These are phyloP conservation scores for Heliconius cydno DNA, from an alignment of 2,888 invertebrate species.

Conservation along the genomic window DNA sequence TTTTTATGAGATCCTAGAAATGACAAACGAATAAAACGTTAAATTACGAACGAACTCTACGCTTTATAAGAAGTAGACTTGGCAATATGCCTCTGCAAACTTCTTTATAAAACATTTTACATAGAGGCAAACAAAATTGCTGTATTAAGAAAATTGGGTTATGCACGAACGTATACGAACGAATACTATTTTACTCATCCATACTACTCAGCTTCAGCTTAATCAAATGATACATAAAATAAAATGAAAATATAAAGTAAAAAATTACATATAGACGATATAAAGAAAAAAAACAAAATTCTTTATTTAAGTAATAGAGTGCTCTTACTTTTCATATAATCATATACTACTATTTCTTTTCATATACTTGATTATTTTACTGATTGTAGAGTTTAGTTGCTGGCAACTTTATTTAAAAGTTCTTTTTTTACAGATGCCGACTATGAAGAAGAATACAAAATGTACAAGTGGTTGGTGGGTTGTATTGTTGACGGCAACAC, in stretches of 20 bases:
- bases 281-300: too few relatives aligned
- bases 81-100: not conserved
- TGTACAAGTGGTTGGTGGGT: conserved; percentile 73
- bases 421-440: conserved; percentile 48
- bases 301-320: not conserved
- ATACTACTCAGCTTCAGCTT: not conserved
- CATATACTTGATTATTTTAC: not conserved
- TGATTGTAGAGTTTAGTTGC: not conserved
- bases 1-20: not conserved
- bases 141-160: conserved; percentile 64
- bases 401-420: not conserved
- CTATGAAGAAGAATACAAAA: conserved; percentile 72
- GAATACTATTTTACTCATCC: conserved; percentile 41
- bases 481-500: conserved; percentile 66
- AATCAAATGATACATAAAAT: not conserved
- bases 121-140: conserved; percentile 40
- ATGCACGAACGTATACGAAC: conserved; percentile 48
- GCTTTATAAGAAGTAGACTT: not conserved
- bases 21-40: not conserved
- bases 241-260: not conserved
- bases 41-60: not conserved
- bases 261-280: not conserved
- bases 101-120: conserved; percentile 4
- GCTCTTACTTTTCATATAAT: too few relatives aligned
- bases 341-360: too few relatives aligned